Conservation (phyloP, 2,888 invertebrate genomes). For the Steinernema hermaphroditum region DNA sequence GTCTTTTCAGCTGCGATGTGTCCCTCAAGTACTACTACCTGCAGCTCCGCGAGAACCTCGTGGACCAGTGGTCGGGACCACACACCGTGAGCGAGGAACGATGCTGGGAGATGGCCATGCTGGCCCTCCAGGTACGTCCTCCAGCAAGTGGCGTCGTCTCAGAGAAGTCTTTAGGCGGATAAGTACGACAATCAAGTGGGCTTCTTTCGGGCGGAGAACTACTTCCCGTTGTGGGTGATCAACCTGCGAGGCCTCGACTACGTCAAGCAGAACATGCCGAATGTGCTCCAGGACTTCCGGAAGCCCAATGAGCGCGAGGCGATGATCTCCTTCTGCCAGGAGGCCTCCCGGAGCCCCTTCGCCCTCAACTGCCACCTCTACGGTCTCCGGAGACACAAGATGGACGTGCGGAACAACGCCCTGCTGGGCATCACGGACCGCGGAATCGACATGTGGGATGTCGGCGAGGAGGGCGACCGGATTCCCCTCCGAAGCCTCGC, state of each 20-base stretch:
- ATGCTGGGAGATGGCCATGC: slow-evolving; percentile 79
- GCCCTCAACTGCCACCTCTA: slow-evolving; percentile 86
- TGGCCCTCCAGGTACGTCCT: slow-evolving; percentile 78
- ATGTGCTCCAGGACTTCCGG: slow-evolving; percentile 81
- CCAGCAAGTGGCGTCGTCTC: background rate
- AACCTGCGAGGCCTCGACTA: slow-evolving; percentile 70
- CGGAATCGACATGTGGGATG: slow-evolving; percentile 63
- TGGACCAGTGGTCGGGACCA: slow-evolving; percentile 68
- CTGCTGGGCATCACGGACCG: slow-evolving; percentile 87
- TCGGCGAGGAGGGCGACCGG: slow-evolving; percentile 67
- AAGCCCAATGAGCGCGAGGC: slow-evolving; percentile 74
- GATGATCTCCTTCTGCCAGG: slow-evolving; percentile 83
- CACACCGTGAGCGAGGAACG: slow-evolving; percentile 69
- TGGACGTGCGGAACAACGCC: slow-evolving; percentile 74
- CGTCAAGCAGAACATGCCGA: slow-evolving; percentile 73
- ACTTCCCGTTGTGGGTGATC: slow-evolving; percentile 72
- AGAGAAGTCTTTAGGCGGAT: slow-evolving; percentile 69
- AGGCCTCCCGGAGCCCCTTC: slow-evolving; percentile 79
- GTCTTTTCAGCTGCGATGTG: slow-evolving; percentile 78
- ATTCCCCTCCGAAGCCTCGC: slow-evolving; percentile 78
- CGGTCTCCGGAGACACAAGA: slow-evolving; percentile 72
- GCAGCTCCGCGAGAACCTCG: slow-evolving; percentile 85
- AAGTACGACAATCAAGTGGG: slow-evolving; percentile 78
- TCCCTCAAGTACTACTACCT: slow-evolving; percentile 91
- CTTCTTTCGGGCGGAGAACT: slow-evolving; percentile 80